Evolutionary conservation across 2,113 vertebrate genomes (phyloP).

Genomic region (Percina caprodes): DNA sequence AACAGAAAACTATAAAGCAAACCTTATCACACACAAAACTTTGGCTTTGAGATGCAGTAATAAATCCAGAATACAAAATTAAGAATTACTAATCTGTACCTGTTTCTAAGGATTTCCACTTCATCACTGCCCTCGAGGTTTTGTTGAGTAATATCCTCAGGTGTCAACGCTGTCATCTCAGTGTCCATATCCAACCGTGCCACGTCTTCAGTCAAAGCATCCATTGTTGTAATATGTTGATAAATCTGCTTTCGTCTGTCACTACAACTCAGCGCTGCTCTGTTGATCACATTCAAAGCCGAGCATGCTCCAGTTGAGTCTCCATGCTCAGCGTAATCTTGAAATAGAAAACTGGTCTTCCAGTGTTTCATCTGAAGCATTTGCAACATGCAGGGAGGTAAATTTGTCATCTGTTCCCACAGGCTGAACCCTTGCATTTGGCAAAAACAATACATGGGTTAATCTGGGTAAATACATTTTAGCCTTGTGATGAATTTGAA

Average conservation of each 20-base stretch:
- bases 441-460: slow-evolving; percentile 8
- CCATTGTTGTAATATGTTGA: slow-evolving; percentile 70
- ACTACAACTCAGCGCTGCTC: slow-evolving; percentile 45
- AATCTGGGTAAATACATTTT: slow-evolving; percentile 19
- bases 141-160: slow-evolving; percentile 64
- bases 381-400: slow-evolving; percentile 50
- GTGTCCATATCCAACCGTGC: slow-evolving; percentile 75
- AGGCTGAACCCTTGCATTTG: slow-evolving; percentile 36
- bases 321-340: slow-evolving; percentile 89
- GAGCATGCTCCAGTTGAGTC: slow-evolving; percentile 41
- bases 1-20: slow-evolving; percentile 7
- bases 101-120: slow-evolving; percentile 86
- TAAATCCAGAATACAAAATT: neutral
- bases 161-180: slow-evolving; percentile 77
- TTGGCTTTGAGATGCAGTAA: neutral
- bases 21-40: neutral
- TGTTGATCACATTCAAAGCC: slow-evolving; percentile 52
- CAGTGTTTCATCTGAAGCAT: slow-evolving; percentile 70
- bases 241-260: slow-evolving; percentile 45
- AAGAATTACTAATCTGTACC: slow-evolving; percentile 74
- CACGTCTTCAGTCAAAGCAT: slow-evolving; percentile 67
- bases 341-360: slow-evolving; percentile 90
- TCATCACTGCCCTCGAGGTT: slow-evolving; percentile 71
- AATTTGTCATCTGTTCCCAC: slow-evolving; percentile 62
- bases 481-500: neutral